Base-by-base conservation (phyloP, 35 echinoderm and acorn worm species). In the Lytechinus pictus region DNA sequence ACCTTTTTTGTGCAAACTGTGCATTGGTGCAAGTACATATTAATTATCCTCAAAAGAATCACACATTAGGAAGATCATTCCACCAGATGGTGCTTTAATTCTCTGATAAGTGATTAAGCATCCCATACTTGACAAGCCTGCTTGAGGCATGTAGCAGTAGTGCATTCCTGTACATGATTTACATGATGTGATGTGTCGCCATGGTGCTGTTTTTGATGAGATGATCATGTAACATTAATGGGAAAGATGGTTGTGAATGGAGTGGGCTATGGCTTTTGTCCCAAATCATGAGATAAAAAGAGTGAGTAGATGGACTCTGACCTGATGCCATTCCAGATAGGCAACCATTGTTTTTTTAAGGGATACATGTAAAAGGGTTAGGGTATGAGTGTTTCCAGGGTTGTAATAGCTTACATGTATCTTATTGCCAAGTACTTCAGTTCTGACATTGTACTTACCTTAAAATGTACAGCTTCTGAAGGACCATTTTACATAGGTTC, bases 1-100 rank as follows among this genome's bases (percentile, higher is more conserved):
- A 79, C 66, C 66, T 79, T 79, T 79, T 4, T 44, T 44, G 33
- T 44, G 33, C 33, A 44, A 44, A 44, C 33, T 79, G 2, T 79
- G 66, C 66, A 79, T 79, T 79, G 66, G 66, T 79, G 66, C 66
- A 79, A 79, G 66, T 79, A 79, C 66, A 79, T n/a, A 24, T 79
- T 79, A 79, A 79, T 79, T 79, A 79, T 79, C 19, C 66, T n/a
- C 19, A 1, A 5, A 24, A 24, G 19, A 79, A 79, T 79, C 66
- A 24, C 66, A 79, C 21, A 79, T 79, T 79, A n/a, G 19, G 21
- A 79, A 79, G 66, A 79, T 79, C 66, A 24, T 79, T 79, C 19
- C 16, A 8, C 66, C 66, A 79, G 66, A 79, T 79, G 66, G 19
- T 79, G 14, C 66, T 19, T 79, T 44, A 44, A 44, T 44, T 44